These are phyloP conservation scores for Elegia similella DNA, from an alignment of 2,888 invertebrate species.

Conservation along the genomic window DNA sequence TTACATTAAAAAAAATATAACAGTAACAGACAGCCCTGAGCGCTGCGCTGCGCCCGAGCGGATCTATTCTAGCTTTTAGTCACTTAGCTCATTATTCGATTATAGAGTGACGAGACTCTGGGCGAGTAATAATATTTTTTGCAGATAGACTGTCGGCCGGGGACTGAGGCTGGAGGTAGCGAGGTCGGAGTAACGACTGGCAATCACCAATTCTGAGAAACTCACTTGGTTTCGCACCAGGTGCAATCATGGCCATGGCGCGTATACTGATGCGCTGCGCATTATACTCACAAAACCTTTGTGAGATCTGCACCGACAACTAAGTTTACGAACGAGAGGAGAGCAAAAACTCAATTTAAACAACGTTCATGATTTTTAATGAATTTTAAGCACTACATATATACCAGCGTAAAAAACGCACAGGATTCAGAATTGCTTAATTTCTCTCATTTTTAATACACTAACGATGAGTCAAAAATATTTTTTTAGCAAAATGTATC, in stretches of 20 bases:
- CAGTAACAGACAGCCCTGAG: neutral
- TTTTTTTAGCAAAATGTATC: too few species aligned
- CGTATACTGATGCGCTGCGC: conserved; percentile 38
- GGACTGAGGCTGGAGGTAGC: conserved; percentile 23
- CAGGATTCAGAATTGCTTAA: too few species aligned
- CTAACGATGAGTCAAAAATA: too few species aligned
- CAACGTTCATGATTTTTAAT: neutral
- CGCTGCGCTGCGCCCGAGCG: neutral
- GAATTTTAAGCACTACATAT: neutral
- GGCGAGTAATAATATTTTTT: conserved; percentile 25
- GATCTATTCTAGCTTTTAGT: conserved; percentile 10
- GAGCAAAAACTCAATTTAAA: conserved; percentile 5
- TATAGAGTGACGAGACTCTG: conserved; percentile 18
- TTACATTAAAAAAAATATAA: neutral
- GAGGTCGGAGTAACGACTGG: conserved; percentile 40
- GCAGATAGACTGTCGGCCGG: conserved; percentile 23
- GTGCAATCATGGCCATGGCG: conserved; percentile 51
- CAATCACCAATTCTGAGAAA: conserved; percentile 64
- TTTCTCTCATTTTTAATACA: too few species aligned
- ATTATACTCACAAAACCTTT: conserved; percentile 32
- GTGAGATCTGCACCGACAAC: conserved; percentile 22
- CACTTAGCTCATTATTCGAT: conserved; percentile 21
- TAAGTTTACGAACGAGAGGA: conserved; percentile 13
- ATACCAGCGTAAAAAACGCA: neutral
- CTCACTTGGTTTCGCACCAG: conserved; percentile 59